Evolutionary conservation across 2,797 vertebrate genomes (phyloP).

Genomic region (Pangasius larnaudii): DNA sequence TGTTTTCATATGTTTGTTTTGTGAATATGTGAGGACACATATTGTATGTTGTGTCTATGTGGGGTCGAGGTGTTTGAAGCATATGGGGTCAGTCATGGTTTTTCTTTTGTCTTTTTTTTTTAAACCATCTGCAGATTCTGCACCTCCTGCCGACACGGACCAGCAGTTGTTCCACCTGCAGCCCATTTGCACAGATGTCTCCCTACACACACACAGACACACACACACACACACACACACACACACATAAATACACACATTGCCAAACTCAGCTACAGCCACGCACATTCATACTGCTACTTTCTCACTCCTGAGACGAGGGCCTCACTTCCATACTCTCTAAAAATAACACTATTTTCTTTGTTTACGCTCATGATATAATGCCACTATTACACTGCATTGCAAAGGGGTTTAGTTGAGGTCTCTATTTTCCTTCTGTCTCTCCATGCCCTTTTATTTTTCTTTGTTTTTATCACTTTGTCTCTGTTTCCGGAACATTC

Average conservation of each 20-base stretch:
- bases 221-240: slow-evolving; percentile 8
- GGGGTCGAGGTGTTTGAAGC: slow-evolving; percentile 30
- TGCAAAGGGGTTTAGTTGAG: slow-evolving; percentile 27
- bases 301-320: slow-evolving; percentile 49
- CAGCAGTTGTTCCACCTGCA: slow-evolving; percentile 62
- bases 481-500: slow-evolving; percentile 12
- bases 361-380: slow-evolving; percentile 33
- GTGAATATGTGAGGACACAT: slow-evolving; percentile 35
- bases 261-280: slow-evolving; percentile 12
- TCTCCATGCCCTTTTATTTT: slow-evolving; percentile 17
- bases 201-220: slow-evolving; percentile 20
- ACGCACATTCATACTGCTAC: slow-evolving; percentile 30
- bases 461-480: slow-evolving; percentile 4
- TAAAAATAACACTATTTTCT: slow-evolving; percentile 44
- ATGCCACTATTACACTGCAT: slow-evolving; percentile 39
- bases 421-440: slow-evolving; percentile 26
- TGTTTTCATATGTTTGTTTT: slow-evolving; percentile 51
- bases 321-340: slow-evolving; percentile 40
- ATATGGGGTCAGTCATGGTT: slow-evolving; percentile 4
- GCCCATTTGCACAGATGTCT: slow-evolving; percentile 59
- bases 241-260: slow-evolving; percentile 1
- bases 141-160: slow-evolving; percentile 53
- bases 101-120: slow-evolving; percentile 41
- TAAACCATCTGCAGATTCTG: slow-evolving; percentile 59
- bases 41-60: slow-evolving; percentile 36